phyloP scores from a whole-genome alignment of 1,140 invertebrate genomes.

The Riptortus pedestris region DNA sequence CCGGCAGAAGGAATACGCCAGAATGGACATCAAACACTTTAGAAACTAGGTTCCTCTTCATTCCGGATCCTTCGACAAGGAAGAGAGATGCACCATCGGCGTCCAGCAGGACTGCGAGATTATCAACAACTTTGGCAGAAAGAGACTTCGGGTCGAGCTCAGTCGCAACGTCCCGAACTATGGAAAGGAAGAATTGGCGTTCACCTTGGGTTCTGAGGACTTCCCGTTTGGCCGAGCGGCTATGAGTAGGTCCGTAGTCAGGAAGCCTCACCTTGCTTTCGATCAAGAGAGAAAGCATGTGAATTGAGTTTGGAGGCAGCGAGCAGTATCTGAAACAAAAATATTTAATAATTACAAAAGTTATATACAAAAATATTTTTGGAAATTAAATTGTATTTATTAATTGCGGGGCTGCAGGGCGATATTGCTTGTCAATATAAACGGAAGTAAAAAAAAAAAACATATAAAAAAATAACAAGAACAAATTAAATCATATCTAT shows the following conservation, averaged over 20 bases:
- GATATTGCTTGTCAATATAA: neutral
- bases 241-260: constrained; percentile 35
- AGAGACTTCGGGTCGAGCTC: constrained; percentile 41
- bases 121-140: constrained; percentile 41
- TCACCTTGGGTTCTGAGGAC: constrained; percentile 38
- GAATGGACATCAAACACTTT: constrained; percentile 40
- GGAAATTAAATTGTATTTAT: no score
- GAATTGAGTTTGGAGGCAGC: constrained; percentile 40
- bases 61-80: constrained; percentile 38
- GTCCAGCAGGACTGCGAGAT: constrained; percentile 40
- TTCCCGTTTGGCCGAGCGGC: constrained; percentile 39
- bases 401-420: neutral
- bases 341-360: no score
- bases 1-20: constrained; percentile 35
- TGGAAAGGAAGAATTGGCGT: constrained; percentile 40
- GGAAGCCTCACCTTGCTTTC: constrained; percentile 42
- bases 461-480: no score
- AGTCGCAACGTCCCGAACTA: constrained; percentile 41
- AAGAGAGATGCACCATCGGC: constrained; percentile 41
- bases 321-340: constrained; percentile 38
- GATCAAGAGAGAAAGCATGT: constrained; percentile 42
- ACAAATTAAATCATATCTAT: no score
- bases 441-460: neutral
- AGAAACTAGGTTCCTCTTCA: constrained; percentile 39
- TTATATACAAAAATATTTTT: no score